Percentiles rank a stretch among this genome's conserved stretches.
These are phyloP conservation scores for Nysson spinosus DNA, from an alignment of 2,888 invertebrate species.

Conservation along the genomic window DNA sequence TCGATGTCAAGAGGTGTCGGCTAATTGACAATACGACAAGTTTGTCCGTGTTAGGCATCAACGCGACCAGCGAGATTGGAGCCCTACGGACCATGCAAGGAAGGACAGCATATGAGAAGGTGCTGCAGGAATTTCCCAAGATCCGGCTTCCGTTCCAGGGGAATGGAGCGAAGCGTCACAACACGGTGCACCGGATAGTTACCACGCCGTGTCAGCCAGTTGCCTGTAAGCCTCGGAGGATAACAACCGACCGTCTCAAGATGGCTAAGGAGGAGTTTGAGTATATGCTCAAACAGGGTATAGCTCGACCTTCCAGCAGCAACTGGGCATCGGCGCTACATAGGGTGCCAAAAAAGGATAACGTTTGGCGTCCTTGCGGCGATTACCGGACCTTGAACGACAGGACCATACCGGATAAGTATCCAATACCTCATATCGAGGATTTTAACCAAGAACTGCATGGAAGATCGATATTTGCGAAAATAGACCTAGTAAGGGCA, in stretches of 20 bases:
- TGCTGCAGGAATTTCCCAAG: neutral
- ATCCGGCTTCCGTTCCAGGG: neutral
- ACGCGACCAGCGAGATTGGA: neutral
- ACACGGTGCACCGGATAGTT: neutral
- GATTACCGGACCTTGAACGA: slow-evolving; percentile 2
- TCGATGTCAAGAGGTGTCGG: neutral
- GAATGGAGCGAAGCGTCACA: neutral
- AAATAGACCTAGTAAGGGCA: slow-evolving; percentile 5
- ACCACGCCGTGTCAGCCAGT: neutral
- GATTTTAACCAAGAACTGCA: neutral
- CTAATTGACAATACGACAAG: neutral
- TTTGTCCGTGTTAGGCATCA: neutral
- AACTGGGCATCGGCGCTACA: neutral
- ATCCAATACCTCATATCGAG: slow-evolving; percentile 1
- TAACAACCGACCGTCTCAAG: neutral
- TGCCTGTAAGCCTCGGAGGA: neutral
- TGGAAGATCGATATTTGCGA: slow-evolving; percentile 6
- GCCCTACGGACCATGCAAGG: neutral
- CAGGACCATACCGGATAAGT: neutral
- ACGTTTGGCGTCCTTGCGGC: neutral
- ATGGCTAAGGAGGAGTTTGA: slow-evolving; percentile 4
- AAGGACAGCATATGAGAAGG: neutral
- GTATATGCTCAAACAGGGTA: neutral
- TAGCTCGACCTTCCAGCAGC: neutral
- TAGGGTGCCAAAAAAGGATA: neutral